Evolutionary conservation across 2,797 vertebrate genomes (phyloP).

Genomic region (Eutrigla gurnardus): DNA sequence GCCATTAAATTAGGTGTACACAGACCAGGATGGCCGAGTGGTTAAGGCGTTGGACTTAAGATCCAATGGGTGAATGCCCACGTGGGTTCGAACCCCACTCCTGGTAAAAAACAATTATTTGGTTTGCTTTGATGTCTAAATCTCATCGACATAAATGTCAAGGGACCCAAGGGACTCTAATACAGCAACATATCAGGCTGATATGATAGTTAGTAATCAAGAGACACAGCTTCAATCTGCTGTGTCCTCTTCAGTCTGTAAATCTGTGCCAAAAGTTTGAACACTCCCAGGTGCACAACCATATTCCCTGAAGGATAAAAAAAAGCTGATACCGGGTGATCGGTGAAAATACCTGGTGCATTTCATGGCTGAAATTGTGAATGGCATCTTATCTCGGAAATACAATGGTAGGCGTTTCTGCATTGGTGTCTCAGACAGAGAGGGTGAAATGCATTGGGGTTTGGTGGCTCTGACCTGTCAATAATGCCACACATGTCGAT

Average conservation of each 20-base stretch:
- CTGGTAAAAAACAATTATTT: too few species aligned
- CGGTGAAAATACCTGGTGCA: neutral
- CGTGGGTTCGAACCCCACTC: too few species aligned
- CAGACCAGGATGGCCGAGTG: neutral
- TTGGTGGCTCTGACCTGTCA: conserved; percentile 87
- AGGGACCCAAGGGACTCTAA: too few species aligned
- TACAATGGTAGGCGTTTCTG: neutral
- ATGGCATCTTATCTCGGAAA: neutral
- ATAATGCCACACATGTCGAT: conserved; percentile 93
- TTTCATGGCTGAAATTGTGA: neutral
- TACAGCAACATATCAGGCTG: too few species aligned
- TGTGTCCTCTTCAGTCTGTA: neutral
- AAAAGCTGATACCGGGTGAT: conserved; percentile 8
- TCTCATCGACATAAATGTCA: too few species aligned
- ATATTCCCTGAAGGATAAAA: neutral
- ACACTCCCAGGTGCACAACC: neutral
- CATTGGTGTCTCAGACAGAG: neutral
- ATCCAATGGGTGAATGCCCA: conserved; percentile 6
- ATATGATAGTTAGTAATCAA: too few species aligned
- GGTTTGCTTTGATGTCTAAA: too few species aligned
- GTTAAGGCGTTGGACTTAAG: conserved; percentile 19
- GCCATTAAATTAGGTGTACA: too few species aligned
- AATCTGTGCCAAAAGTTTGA: conserved; percentile 1
- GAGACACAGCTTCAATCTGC: too few species aligned
- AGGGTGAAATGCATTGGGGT: neutral